phyloP scores from a whole-genome alignment of 2,113 vertebrate species.

The Poeciliopsis turrubarensis region DNA sequence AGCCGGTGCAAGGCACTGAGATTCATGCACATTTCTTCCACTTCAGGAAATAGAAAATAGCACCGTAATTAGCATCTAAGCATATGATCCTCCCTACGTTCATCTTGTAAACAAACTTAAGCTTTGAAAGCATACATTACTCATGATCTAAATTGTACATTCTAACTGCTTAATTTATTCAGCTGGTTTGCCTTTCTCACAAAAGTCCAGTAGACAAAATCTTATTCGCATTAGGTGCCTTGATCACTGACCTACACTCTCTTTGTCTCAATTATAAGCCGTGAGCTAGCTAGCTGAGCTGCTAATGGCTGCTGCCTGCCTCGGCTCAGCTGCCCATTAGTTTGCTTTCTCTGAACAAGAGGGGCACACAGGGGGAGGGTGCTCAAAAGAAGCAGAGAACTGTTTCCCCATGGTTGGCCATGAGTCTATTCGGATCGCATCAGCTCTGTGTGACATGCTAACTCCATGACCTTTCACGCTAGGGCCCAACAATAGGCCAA shows the following conservation, averaged over 20 bases:
- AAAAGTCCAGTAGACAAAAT: constrained; percentile 51
- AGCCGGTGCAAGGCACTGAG: constrained; percentile 26
- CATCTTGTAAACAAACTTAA: constrained; percentile 16
- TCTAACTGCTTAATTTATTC: constrained; percentile 17
- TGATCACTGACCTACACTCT: constrained; percentile 72
- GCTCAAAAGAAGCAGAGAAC: constrained; percentile 53
- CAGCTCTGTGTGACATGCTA: constrained; percentile 64
- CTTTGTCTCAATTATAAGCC: constrained; percentile 68
- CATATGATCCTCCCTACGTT: constrained; percentile 45
- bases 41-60: constrained; percentile 62
- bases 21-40: constrained; percentile 47
- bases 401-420: constrained; percentile 58
- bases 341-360: constrained; percentile 56
- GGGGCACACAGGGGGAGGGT: constrained; percentile 48
- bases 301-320: constrained; percentile 64
- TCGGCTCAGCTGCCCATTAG: constrained; percentile 67
- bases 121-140: constrained; percentile 6
- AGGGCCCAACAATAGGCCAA: constrained; percentile 59
- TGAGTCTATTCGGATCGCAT: constrained; percentile 64
- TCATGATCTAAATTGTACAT: neutral
- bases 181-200: constrained; percentile 40
- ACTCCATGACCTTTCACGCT: constrained; percentile 69
- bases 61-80: constrained; percentile 54
- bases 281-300: constrained; percentile 52
- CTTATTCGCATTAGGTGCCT: constrained; percentile 51